Evolutionary conservation across 2,113 vertebrate species (phyloP), one percentile per base, ranked within the genome.

Genomic region (Elanus axillaris): DNA sequence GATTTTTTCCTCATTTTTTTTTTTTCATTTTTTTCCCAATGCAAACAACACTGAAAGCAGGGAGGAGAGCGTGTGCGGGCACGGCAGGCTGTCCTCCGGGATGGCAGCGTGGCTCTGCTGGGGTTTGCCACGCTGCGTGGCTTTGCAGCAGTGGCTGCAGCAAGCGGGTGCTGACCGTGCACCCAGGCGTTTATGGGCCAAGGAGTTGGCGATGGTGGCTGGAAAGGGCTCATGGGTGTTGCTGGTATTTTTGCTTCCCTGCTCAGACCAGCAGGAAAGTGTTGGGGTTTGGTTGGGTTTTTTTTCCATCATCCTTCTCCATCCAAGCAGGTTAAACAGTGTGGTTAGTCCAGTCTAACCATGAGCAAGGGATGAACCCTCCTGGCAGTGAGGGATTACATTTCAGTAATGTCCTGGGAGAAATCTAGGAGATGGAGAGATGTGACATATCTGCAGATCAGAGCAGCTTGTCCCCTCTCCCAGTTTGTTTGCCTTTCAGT

Each of bases 231-330:
- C 36, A 8, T 14, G 50, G 10, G 1, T 1, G 2, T 1, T 36
- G 60, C 13, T 38, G 38, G 14, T 5, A 27, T 31, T 45, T 13
- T 38, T 16, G 7, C 47, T 73, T 26, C 59, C 38, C n/a, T 72
- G 60, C 48, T 78, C 76, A 43, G 36, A 58, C n/a, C 69, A 55
- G 68, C 81, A 77, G 79, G 29, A 55, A 74, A 60, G 22, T 0
- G 0, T 9, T 55, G 50, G 12, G 38, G 1, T 67, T 75, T 5
- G 14, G 7, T 2, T 38, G 31, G 16, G 16, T 3, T 8, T 60
- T 77, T 55, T 73, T 71, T 9, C 68, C 48, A 34, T 42, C 62
- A 7, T 6, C 56, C 38, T 42, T 67, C 50, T 72, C 79, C 75
- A 50, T 27, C 45, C 50, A 5, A 32, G 81, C 90, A 74, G 42